Evolutionary conservation across 2,797 vertebrate species (phyloP).

Genomic region (Rousettus madagascariensis): DNA sequence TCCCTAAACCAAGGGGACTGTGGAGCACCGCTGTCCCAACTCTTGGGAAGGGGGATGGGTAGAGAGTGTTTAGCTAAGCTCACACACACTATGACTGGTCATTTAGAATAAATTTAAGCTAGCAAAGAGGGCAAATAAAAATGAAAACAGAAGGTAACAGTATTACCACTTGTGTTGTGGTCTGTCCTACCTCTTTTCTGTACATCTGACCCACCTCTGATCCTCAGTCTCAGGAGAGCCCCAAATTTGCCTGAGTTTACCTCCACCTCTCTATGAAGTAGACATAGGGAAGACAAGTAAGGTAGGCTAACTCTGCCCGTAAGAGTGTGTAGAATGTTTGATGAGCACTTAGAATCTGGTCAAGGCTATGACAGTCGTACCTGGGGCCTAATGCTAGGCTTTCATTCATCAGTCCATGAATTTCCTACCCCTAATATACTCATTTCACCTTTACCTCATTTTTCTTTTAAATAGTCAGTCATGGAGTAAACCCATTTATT

Average conservation of each 20-base stretch:
- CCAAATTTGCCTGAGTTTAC: not conserved
- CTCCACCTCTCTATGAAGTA: not conserved
- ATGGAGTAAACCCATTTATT: not conserved
- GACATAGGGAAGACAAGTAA: not conserved
- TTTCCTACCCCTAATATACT: not conserved
- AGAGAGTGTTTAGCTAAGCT: slow-evolving; percentile 26
- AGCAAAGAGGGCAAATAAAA: slow-evolving; percentile 15
- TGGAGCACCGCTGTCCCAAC: not conserved
- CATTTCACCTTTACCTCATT: not conserved
- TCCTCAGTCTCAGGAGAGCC: not conserved
- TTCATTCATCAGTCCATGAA: not conserved
- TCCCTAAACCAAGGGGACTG: not conserved
- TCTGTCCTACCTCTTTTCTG: not conserved
- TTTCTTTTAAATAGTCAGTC: not conserved
- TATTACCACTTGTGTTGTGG: not conserved
- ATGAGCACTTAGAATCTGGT: not conserved
- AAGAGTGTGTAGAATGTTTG: not conserved
- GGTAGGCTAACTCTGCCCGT: not conserved
- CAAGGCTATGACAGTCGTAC: not conserved
- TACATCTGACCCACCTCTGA: not conserved
- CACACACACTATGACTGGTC: not conserved
- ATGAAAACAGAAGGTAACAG: not conserved
- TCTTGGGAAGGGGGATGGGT: not conserved
- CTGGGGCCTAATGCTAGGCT: not conserved
- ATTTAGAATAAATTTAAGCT: slow-evolving; percentile 7